Percentiles rank a stretch among this genome's conserved stretches.
phyloP scores from a whole-genome alignment of 2,797 vertebrate species.

The Tiaroga cobitis region DNA sequence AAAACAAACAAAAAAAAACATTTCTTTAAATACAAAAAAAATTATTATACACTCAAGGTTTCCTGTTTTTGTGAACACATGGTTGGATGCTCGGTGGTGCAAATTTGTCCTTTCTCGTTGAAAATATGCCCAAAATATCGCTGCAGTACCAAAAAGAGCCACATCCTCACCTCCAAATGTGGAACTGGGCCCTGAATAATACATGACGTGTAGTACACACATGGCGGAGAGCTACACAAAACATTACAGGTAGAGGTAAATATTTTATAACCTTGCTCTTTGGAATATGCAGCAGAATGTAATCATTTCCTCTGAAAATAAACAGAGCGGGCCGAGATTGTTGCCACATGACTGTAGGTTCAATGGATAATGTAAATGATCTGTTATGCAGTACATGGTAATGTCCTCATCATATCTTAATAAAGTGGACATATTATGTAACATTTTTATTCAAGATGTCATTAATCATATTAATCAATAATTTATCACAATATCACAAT shows the following conservation, averaged over 20 bases:
- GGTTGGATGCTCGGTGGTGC: neutral
- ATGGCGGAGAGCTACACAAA: slow-evolving; percentile 56
- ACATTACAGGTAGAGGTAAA: slow-evolving; percentile 57
- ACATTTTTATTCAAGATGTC: neutral
- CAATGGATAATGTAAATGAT: neutral
- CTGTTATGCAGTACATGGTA: neutral
- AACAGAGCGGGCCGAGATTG: slow-evolving; percentile 10
- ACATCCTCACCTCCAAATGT: slow-evolving; percentile 32
- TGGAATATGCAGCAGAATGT: slow-evolving; percentile 41
- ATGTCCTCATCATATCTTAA: neutral
- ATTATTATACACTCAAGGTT: neutral
- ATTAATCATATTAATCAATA: neutral
- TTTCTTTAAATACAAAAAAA: neutral
- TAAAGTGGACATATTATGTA: neutral
- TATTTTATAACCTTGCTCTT: slow-evolving; percentile 59
- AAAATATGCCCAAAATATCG: slow-evolving; percentile 48
- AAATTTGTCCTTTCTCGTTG: slow-evolving; percentile 37
- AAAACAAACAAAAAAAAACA: no score
- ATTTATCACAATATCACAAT: neutral
- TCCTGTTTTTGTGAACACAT: neutral
- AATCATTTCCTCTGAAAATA: slow-evolving; percentile 35
- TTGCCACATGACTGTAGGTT: neutral
- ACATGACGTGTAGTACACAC: slow-evolving; percentile 54
- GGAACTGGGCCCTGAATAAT: slow-evolving; percentile 59
- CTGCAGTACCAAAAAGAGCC: slow-evolving; percentile 41